Evolutionary conservation across 2,797 vertebrate species (phyloP).

Genomic region (Coregonus sp.): DNA sequence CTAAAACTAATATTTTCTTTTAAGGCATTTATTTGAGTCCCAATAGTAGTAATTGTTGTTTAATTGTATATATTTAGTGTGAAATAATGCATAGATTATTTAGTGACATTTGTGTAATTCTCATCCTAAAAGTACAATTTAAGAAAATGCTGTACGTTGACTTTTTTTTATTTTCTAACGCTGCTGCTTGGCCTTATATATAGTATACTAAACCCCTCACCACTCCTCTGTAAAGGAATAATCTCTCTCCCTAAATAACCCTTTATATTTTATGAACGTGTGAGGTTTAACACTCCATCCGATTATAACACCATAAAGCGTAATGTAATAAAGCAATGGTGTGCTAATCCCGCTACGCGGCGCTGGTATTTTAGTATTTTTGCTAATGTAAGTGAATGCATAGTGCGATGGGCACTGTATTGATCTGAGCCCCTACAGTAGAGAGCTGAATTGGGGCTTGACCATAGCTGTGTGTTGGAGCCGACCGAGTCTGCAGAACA

Average conservation of each 20-base stretch:
- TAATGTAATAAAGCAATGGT: conserved; percentile 37
- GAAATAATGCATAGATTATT: not conserved
- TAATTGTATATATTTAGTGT: conserved; percentile 4
- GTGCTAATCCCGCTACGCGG: conserved; percentile 37
- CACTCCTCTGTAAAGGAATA: not conserved
- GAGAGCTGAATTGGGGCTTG: not conserved
- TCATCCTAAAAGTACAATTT: not conserved
- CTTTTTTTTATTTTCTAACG: conserved; percentile 41
- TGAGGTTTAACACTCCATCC: conserved; percentile 22
- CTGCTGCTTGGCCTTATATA: not conserved
- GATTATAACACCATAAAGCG: conserved; percentile 46
- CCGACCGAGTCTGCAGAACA: conserved; percentile 25
- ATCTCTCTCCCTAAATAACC: not conserved
- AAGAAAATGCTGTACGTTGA: conserved; percentile 15
- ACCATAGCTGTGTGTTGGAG: conserved; percentile 12
- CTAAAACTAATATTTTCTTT: no score
- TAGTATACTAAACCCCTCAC: not conserved
- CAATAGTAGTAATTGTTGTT: no score
- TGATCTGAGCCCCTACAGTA: not conserved
- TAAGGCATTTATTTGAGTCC: no score
- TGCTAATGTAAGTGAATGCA: conserved; percentile 27
- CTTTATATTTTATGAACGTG: conserved; percentile 18
- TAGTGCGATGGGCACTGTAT: not conserved
- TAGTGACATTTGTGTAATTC: not conserved
- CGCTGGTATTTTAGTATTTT: conserved; percentile 15